These are phyloP conservation scores for Bombus confusus DNA, from an alignment of 1,140 invertebrate genomes.

Conservation along the genomic window DNA sequence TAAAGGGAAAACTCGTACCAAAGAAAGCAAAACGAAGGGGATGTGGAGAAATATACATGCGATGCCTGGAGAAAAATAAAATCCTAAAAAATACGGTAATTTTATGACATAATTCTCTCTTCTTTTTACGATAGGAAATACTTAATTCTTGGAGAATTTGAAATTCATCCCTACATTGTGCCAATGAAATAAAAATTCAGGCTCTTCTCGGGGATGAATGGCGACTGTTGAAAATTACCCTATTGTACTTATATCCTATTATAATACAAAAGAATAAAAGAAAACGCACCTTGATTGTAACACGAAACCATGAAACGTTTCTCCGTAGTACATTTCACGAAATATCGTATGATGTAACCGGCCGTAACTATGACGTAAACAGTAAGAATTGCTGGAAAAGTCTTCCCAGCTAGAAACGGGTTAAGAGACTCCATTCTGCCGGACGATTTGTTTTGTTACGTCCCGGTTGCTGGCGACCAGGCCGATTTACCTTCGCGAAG, in stretches of 20 bases:
- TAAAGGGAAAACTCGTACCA: no score
- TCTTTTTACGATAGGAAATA: no score
- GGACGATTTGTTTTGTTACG: slow-evolving; percentile 22
- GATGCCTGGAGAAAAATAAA: no score
- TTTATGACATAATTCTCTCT: no score
- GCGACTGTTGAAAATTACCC: no score
- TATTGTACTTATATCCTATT: neutral
- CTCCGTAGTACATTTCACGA: neutral
- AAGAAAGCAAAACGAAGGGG: no score
- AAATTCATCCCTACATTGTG: no score
- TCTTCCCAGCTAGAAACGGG: neutral
- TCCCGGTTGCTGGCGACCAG: slow-evolving; percentile 9
- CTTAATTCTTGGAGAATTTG: no score
- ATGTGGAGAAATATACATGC: no score
- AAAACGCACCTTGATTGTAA: neutral
- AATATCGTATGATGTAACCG: neutral
- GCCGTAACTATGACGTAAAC: neutral
- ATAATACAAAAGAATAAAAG: neutral
- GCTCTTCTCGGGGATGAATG: no score
- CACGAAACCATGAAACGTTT: neutral
- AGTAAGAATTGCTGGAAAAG: neutral
- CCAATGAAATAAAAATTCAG: no score
- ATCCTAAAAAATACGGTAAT: no score
- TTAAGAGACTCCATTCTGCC: slow-evolving; percentile 9
- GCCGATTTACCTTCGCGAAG: slow-evolving; percentile 22